Evolutionary conservation across 2,113 vertebrate species (phyloP).

Genomic region (Siphamia tubifer): DNA sequence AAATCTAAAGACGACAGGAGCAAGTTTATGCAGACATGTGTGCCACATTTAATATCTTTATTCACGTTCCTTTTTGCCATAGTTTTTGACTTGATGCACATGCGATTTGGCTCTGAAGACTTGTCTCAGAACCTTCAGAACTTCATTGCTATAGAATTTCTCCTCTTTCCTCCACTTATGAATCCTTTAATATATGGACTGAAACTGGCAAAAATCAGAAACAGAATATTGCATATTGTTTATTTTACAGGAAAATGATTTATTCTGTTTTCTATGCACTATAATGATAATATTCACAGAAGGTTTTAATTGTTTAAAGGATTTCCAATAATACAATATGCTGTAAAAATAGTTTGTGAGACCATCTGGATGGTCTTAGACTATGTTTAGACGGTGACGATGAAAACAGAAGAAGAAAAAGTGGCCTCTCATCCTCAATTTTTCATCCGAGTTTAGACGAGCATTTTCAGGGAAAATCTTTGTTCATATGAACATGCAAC

Average conservation of each 20-base stretch:
- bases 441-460: no score
- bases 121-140: conserved; percentile 42
- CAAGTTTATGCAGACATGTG: conserved; percentile 58
- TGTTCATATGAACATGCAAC: no score
- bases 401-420: no score
- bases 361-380: no score
- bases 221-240: conserved; percentile 9
- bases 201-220: conserved; percentile 49
- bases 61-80: conserved; percentile 2
- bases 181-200: conserved; percentile 53
- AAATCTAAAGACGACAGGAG: conserved; percentile 25
- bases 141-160: conserved; percentile 44
- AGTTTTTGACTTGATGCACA: conserved; percentile 46
- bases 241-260: background rate
- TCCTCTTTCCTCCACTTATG: conserved; percentile 39
- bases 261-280: no score
- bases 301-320: no score
- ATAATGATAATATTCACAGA: no score
- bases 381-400: no score
- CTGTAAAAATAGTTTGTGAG: no score
- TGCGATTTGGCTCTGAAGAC: conserved; percentile 20
- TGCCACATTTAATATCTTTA: conserved; percentile 51
- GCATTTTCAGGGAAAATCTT: no score
- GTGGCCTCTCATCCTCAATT: no score
- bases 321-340: no score